phyloP scores from a whole-genome alignment of 1,140 invertebrate genomes.

The Polypedilum vanderplanki region DNA sequence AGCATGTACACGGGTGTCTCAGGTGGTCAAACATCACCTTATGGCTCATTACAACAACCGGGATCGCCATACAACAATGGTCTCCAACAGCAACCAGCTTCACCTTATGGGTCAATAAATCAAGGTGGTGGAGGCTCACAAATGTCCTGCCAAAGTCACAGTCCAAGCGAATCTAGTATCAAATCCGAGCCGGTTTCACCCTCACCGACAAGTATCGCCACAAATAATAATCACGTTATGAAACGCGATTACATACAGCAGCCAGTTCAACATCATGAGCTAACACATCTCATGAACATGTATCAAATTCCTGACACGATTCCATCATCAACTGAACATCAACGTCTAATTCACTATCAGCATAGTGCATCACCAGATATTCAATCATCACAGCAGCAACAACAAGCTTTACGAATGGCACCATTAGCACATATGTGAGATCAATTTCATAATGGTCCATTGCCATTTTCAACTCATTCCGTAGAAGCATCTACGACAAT shows the following conservation, averaged over 20 bases:
- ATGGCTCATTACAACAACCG: slow-evolving; percentile 49
- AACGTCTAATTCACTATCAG: slow-evolving; percentile 43
- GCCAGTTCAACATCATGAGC: slow-evolving; percentile 44
- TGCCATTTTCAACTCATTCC: not conserved
- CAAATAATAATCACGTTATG: slow-evolving; percentile 47
- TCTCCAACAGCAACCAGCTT: slow-evolving; percentile 55
- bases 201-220: slow-evolving; percentile 38
- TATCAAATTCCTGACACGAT: slow-evolving; percentile 52
- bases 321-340: slow-evolving; percentile 45
- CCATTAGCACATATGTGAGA: slow-evolving; percentile 73
- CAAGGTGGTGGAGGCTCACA: slow-evolving; percentile 50
- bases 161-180: slow-evolving; percentile 71
- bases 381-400: slow-evolving; percentile 46
- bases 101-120: slow-evolving; percentile 54
- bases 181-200: slow-evolving; percentile 77
- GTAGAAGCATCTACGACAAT: slow-evolving; percentile 23
- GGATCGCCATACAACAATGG: slow-evolving; percentile 55
- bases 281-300: slow-evolving; percentile 57
- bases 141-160: slow-evolving; percentile 62
- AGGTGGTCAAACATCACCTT: slow-evolving; percentile 52
- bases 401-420: slow-evolving; percentile 56
- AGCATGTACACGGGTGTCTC: slow-evolving; percentile 48
- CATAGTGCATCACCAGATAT: slow-evolving; percentile 40
- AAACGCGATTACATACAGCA: slow-evolving; percentile 61
- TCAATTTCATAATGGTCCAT: slow-evolving; percentile 22